phyloP scores from a whole-genome alignment of 2,797 vertebrate species.

The Xiphorhynchus erythropygius region DNA sequence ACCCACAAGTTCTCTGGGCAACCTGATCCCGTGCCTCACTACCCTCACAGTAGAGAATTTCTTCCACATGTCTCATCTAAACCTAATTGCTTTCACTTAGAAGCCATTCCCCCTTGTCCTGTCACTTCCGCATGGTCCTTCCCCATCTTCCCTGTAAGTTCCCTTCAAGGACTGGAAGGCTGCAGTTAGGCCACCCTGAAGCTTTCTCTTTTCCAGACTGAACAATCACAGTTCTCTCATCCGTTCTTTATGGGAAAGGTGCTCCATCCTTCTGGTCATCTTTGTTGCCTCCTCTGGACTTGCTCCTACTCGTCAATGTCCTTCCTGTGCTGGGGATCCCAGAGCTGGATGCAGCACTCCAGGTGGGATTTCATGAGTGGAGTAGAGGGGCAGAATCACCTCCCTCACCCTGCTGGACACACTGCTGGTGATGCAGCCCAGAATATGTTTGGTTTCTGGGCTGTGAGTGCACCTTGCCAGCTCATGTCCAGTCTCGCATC shows the following conservation, averaged over 20 bases:
- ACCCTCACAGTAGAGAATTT: background rate
- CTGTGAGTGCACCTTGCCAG: background rate
- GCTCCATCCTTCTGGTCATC: background rate
- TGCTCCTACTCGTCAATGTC: fast-evolving
- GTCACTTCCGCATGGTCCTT: background rate
- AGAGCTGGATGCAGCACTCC: background rate
- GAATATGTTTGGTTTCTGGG: background rate
- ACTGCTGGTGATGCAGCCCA: background rate
- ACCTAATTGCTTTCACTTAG: background rate
- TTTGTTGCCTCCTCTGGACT: background rate
- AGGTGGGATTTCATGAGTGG: background rate
- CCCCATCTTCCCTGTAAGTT: background rate
- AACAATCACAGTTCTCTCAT: background rate
- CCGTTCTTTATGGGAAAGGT: background rate
- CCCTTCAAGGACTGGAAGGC: background rate
- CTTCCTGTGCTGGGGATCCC: background rate
- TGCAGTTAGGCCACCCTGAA: background rate
- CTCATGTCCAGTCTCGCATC: background rate
- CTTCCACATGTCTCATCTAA: background rate
- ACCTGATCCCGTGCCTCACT: background rate
- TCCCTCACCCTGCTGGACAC: background rate
- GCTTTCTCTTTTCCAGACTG: background rate
- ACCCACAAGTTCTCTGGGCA: background rate
- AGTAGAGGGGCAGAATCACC: background rate
- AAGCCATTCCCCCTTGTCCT: background rate